A percentile compares a stretch with the other conserved stretches of the same genome.
Conservation (phyloP, 2,797 vertebrate species). For the Sphenopsis melanotis region DNA sequence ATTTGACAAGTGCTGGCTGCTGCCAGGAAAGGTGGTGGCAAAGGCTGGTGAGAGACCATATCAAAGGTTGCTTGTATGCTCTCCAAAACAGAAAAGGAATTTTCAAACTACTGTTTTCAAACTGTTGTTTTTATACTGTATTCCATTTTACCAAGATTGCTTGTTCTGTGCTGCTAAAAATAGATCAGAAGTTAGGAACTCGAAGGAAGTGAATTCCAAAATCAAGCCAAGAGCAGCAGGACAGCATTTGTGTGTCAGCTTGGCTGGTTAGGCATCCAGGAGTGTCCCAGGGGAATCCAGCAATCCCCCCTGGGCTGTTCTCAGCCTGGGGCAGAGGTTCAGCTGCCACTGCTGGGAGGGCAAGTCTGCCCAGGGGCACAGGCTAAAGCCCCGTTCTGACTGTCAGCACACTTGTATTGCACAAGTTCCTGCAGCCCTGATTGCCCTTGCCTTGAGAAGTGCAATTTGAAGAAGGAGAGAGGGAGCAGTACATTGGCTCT, state of each 20-base stretch:
- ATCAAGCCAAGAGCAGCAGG: not conserved
- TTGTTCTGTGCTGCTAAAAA: not conserved
- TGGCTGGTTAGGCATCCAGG: not conserved
- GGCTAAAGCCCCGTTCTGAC: not conserved
- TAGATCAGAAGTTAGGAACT: not conserved
- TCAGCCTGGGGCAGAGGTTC: not conserved
- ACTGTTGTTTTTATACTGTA: not conserved
- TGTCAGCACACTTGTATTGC: not conserved
- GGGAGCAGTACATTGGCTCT: not conserved
- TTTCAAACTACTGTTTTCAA: not conserved
- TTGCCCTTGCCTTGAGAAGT: not conserved
- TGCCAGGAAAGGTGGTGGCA: not conserved
- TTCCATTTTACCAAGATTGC: not conserved
- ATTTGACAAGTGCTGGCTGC: not conserved
- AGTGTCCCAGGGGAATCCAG: not conserved
- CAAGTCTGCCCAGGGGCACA: not conserved
- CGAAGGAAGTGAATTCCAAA: not conserved
- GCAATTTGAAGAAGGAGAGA: not conserved
- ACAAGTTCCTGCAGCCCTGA: not conserved
- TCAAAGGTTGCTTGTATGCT: not conserved
- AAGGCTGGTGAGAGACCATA: not conserved
- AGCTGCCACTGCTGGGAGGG: not conserved
- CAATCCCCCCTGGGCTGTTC: not conserved
- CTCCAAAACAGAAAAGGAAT: not conserved
- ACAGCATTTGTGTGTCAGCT: not conserved